Conservation (phyloP, 2,113 vertebrate genomes). For the Micromys minutus region DNA sequence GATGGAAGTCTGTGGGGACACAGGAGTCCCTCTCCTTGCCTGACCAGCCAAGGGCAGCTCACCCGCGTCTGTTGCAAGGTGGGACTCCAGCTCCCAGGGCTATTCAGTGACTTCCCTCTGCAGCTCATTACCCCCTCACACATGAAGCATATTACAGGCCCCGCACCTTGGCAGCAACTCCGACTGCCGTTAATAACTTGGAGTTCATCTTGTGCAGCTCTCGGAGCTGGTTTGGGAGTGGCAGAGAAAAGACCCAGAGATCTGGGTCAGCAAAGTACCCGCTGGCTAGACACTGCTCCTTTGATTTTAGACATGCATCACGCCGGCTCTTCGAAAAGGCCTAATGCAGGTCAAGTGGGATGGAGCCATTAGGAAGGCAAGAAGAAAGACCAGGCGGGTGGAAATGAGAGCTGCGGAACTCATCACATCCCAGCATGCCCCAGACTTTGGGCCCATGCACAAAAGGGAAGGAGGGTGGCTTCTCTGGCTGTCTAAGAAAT, state of each 20-base stretch:
- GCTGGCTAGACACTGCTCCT: neutral
- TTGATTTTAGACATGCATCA: neutral
- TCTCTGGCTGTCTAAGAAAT: neutral
- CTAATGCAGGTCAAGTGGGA: neutral
- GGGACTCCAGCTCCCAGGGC: neutral
- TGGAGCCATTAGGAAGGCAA: neutral
- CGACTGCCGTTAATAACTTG: conserved; percentile 22
- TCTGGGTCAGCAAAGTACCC: neutral
- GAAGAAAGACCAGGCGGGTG: neutral
- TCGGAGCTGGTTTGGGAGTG: neutral
- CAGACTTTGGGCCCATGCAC: neutral
- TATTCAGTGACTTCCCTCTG: neutral
- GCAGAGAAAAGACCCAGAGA: conserved; percentile 21
- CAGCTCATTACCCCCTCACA: accelerated
- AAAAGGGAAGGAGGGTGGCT: neutral
- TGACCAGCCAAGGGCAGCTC: no score
- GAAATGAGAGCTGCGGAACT: neutral
- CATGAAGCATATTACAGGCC: neutral
- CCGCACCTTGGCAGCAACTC: accelerated
- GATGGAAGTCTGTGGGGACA: accelerated
- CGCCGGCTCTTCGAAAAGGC: neutral
- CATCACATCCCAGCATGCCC: neutral
- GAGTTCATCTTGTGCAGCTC: conserved; percentile 14
- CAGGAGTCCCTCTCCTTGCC: neutral
- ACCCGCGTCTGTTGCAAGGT: neutral